Conservation (phyloP, 2,113 vertebrate genomes). For the Ceyx margarethae region DNA sequence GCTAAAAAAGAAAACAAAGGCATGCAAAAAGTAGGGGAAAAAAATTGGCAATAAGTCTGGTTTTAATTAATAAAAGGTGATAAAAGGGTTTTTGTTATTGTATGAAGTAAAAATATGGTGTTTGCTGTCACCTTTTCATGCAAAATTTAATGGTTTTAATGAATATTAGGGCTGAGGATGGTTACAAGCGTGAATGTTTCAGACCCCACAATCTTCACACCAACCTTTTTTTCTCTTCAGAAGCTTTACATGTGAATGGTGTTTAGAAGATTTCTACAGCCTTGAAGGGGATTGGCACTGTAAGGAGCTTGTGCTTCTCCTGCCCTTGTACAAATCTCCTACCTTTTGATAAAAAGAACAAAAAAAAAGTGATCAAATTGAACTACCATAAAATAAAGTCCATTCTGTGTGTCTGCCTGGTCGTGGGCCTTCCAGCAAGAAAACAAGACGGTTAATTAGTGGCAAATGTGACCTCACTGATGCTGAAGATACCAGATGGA, state of each 20-base stretch:
- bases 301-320: not conserved
- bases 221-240: not conserved
- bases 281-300: not conserved
- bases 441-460: not conserved
- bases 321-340: not conserved
- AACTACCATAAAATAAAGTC: not conserved
- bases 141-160: not conserved
- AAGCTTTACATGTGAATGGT: not conserved
- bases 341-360: not conserved
- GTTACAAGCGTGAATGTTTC: not conserved
- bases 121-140: not conserved
- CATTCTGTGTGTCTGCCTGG: not conserved
- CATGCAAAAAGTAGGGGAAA: not conserved
- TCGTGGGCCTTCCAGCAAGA: not conserved
- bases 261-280: not conserved
- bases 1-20: not conserved
- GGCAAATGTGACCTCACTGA: not conserved
- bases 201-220: not conserved
- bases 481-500: not conserved
- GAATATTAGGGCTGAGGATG: not conserved
- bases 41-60: not conserved
- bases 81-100: not conserved
- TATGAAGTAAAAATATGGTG: not conserved
- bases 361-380: not conserved
- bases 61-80: not conserved